Evolutionary conservation across 2,888 invertebrate genomes (phyloP).

Genomic region (Thyatira batis): DNA sequence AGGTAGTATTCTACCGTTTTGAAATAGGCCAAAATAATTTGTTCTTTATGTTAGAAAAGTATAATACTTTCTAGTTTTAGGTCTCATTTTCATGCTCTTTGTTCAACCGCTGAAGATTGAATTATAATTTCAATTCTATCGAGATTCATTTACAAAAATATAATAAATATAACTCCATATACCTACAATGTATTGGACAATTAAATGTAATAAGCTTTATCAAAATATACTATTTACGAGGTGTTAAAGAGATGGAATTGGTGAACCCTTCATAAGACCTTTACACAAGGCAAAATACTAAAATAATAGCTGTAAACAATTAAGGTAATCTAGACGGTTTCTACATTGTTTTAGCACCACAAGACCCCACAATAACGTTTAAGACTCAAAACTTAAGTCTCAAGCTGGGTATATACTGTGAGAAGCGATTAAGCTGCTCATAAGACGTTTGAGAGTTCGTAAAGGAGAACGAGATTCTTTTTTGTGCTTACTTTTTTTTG

Average conservation of each 20-base stretch:
- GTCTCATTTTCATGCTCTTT: too few species aligned
- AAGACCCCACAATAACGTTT: slow-evolving; percentile 27
- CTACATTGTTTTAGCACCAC: slow-evolving; percentile 28
- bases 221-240: too few species aligned
- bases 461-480: background rate
- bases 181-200: too few species aligned
- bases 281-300: background rate
- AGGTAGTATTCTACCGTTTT: background rate
- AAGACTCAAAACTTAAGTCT: slow-evolving; percentile 19
- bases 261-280: background rate
- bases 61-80: too few species aligned
- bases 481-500: background rate
- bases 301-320: slow-evolving; percentile 17
- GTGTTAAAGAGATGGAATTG: background rate
- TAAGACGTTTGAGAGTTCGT: background rate
- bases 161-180: too few species aligned
- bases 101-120: too few species aligned
- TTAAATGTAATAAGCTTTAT: too few species aligned
- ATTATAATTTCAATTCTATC: too few species aligned
- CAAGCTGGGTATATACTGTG: slow-evolving; percentile 7
- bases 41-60: too few species aligned
- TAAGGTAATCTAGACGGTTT: slow-evolving; percentile 31
- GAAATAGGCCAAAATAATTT: background rate
- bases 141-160: too few species aligned
- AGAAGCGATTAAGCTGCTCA: slow-evolving; percentile 20